Evolutionary conservation across 1,140 invertebrate species (phyloP), one percentile per base, ranked within the genome.

Genomic region (Triops cancriformis): DNA sequence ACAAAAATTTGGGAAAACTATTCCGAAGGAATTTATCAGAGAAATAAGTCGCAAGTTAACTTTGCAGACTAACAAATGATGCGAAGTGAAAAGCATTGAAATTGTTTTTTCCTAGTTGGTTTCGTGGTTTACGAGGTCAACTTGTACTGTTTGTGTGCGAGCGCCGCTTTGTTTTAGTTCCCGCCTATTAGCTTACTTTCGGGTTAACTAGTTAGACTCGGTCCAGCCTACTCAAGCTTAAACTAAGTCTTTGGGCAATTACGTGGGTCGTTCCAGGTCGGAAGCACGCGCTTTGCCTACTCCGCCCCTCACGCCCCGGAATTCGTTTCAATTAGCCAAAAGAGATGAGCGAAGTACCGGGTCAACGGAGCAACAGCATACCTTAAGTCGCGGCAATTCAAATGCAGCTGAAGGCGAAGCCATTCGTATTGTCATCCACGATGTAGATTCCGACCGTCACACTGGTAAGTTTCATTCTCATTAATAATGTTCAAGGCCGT

Each of bases 361-460:
- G 42, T 28, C 72, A 75, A 73, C 42, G 73, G 42, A 73, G 72
- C 79, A 72, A 45, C 72, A 87, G 89, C 5, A 84, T 90, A 77
- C 86, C 93, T 27, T 93, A 94, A 82, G 92, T 92, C 80, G 93
- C 94, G 23, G 92, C 92, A 75, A 83, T 23, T 78, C 72, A 26
- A 73, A 73, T 27, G 28, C 77, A 3, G 41, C 84, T 1, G 94
- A 96, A 82, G 93, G 93, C 0, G 94, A 96, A 85, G 93, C 92
- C 73, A 96, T 96, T 80, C 92, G 94, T 81, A 96, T 96, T 80
- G 94, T 96, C 77, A 96, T 96, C 81, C 93, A 96, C 82, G 94
- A 96, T 82, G 93, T 96, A 26, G 94, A 95, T 84, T 88, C 86
- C 77, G 87, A 88, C 77, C 82, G 82, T 72, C 80, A 78, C 27